Percentiles rank a stretch among this genome's conserved stretches.
Evolutionary conservation across 1,140 invertebrate species (phyloP).

Genomic region (Melanaphis sacchari): DNA sequence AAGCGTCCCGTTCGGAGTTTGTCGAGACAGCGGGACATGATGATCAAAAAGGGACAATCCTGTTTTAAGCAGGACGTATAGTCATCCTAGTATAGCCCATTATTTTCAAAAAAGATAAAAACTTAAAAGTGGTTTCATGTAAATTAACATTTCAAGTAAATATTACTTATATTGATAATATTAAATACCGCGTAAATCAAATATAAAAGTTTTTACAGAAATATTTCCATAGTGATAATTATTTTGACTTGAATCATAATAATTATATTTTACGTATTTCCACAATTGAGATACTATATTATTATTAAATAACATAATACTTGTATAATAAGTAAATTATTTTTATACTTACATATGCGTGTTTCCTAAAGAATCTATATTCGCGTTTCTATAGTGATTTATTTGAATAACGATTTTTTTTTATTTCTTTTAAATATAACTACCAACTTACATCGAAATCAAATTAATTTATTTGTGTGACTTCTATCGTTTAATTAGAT

Average conservation of each 20-base stretch:
- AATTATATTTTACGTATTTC: neutral
- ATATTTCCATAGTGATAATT: neutral
- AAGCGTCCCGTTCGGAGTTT: too few species aligned
- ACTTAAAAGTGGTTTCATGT: neutral
- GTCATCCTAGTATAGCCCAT: neutral
- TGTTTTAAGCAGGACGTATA: too few species aligned
- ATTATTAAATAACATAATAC: too few species aligned
- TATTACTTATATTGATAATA: neutral
- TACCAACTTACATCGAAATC: neutral
- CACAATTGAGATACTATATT: neutral
- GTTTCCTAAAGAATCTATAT: neutral
- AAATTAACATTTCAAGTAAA: neutral
- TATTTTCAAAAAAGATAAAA: neutral
- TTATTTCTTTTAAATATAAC: neutral
- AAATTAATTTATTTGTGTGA: neutral
- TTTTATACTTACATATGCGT: neutral
- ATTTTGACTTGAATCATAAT: neutral
- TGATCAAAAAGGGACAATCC: too few species aligned
- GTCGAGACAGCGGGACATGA: too few species aligned
- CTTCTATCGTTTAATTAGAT: too few species aligned
- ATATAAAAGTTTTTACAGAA: neutral
- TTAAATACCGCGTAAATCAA: neutral
- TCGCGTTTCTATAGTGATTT: neutral
- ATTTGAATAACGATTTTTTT: neutral
- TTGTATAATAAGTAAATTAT: too few species aligned